Base-by-base conservation (phyloP, 2,113 vertebrate genomes). In the Rhegmatorhina hoffmannsi region DNA sequence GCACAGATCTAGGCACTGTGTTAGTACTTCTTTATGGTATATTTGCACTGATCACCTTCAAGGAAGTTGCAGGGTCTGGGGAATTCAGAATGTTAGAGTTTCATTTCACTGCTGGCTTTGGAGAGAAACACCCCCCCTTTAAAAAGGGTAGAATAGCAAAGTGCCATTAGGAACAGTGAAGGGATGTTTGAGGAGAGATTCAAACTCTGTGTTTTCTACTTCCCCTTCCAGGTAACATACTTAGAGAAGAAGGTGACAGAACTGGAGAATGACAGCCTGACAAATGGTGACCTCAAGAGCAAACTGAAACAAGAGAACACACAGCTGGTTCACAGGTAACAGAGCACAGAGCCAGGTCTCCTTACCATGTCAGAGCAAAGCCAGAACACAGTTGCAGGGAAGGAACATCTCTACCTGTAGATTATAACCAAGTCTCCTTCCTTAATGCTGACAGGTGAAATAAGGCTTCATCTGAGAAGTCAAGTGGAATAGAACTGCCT, bases 241-340 rank as follows among this genome's bases (percentile, higher is more conserved):
- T 95, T 99, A 86, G 99, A 99, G 81, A 99, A 99, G 96, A 99
- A 99, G 88, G 99, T 99, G 94, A 98, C 98, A 9, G 99, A 99
- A 78, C 97, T 99, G 84, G 99, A 99, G 95, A 98, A 98, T 6
- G 99, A 99, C 85, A 99, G 97, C 95, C 88, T 99, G 94, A 98
- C 98, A 77, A 99, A 98, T 0, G 98, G 98, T 47, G 99, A 99
- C 90, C 93, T 99, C 75, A 99, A 99, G 96, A 99, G 98, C 96
- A 99, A 98, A 97, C 96, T 99, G 92, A 99, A 99, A 91, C 99
- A 99, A 91, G 99, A 99, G 84, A 99, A 99, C 95, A 99, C 98
- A 0, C 99, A 99, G 56, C 97, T 99, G 16, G 99, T 99, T 19
- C 99, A 99, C 98, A 99, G 99, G 99, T 99, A 97, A 90, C 56